Evolutionary conservation across 2,888 invertebrate species (phyloP).

Genomic region (Priocnemis perturbator): DNA sequence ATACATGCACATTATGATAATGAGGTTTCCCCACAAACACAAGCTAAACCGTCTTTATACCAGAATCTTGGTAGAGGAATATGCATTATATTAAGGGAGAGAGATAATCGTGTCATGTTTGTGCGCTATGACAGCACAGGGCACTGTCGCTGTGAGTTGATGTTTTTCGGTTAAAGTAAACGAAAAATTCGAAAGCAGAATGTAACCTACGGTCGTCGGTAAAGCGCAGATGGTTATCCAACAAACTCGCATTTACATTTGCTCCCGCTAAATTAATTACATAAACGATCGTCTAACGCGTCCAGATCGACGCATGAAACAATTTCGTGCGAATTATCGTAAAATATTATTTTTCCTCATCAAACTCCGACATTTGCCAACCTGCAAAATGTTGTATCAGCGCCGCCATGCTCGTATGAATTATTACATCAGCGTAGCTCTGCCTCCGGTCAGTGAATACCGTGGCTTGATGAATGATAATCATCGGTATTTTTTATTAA

Average conservation of each 20-base stretch:
- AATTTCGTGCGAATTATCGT: not conserved
- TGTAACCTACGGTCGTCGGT: too few species aligned
- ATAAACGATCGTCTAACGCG: too few species aligned
- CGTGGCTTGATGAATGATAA: slow-evolving; percentile 10
- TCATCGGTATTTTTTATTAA: slow-evolving; percentile 12
- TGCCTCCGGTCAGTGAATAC: not conserved
- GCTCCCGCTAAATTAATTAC: too few species aligned
- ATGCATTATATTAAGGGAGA: not conserved
- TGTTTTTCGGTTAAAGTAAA: too few species aligned
- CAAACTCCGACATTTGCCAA: not conserved
- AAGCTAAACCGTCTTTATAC: too few species aligned
- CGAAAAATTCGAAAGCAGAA: too few species aligned
- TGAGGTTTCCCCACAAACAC: not conserved
- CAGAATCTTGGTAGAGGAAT: not conserved
- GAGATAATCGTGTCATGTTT: not conserved
- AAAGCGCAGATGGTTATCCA: too few species aligned
- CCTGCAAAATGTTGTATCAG: not conserved
- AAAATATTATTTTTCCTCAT: not conserved
- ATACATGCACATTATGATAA: not conserved
- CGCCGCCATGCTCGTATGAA: not conserved
- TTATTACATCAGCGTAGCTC: too few species aligned
- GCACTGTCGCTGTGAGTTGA: too few species aligned
- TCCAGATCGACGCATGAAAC: too few species aligned
- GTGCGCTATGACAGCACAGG: not conserved
- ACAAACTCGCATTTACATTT: too few species aligned